These are phyloP conservation scores for Hycleus phaleratus DNA, from an alignment of 1,140 invertebrate genomes.

Conservation along the genomic window DNA sequence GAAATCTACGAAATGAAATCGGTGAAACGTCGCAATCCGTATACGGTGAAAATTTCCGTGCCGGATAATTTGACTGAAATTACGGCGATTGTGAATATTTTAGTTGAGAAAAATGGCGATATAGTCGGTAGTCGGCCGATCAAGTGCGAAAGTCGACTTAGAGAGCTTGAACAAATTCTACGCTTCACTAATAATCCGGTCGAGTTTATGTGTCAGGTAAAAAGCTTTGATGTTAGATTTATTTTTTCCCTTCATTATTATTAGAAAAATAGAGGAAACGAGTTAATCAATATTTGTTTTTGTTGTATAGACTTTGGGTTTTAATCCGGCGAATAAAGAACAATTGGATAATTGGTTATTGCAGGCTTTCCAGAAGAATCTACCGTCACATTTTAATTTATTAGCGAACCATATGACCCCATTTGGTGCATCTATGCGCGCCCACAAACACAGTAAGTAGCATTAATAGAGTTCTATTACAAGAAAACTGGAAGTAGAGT, in stretches of 20 bases:
- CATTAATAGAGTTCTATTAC: too few species aligned
- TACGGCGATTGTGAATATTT: conserved; percentile 70
- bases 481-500: too few species aligned
- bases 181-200: conserved; percentile 68
- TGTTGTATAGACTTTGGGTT: conserved; percentile 61
- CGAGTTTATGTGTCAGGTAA: conserved; percentile 79
- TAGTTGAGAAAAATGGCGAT: conserved; percentile 69
- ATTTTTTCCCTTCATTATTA: not conserved
- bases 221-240: conserved; percentile 1
- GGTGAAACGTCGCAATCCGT: conserved; percentile 71
- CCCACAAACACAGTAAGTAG: conserved; percentile 36
- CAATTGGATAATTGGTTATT: conserved; percentile 75
- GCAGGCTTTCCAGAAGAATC: conserved; percentile 70
- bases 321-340: conserved; percentile 65
- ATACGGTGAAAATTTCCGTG: conserved; percentile 70
- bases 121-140: conserved; percentile 68
- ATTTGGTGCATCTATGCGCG: conserved; percentile 35
- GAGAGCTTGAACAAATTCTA: conserved; percentile 74
- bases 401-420: conserved; percentile 48
- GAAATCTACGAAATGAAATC: conserved; percentile 65
- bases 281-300: not conserved
- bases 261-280: too few species aligned
- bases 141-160: conserved; percentile 74
- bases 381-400: conserved; percentile 71
- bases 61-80: conserved; percentile 70